Base-by-base conservation (phyloP, 2,113 vertebrate genomes). In the Corapipo altera region DNA sequence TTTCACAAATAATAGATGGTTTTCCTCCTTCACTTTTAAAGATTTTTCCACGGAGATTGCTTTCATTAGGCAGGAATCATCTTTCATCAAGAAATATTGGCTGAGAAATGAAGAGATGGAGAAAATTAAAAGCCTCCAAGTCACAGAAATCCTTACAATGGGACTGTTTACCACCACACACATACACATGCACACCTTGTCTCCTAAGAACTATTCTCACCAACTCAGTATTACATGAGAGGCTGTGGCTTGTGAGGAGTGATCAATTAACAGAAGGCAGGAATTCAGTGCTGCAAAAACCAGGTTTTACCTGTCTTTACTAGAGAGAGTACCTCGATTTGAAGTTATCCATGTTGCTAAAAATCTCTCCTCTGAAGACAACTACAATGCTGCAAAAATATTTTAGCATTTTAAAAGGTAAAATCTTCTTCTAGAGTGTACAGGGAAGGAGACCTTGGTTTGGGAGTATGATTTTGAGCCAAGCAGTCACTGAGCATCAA, bases 71-170 rank as follows among this genome's bases (percentile, higher is more conserved):
- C 20, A 59, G 69, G 28, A 61, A 48, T 74, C 39, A 35, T 33
- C 43, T 24, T 80, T 33, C 21, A 64, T 77, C 51, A 55, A 39
- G 85, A 88, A 80, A 58, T 43, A 43, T 3, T 71, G 58, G 5
- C 64, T 88, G 71, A 88, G 30, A 91, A 89, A 93, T 73, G 9
- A 89, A 46, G 62, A 96, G 78, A 55, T 4, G 7, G n/a, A 85
- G 54, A 76, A 89, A 93, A 54, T 66, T 10, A 89, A 89, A 82
- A 91, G 35, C 22, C 46, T 86, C 28, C 30, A 58, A 80, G 48
- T 71, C 52, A 72, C 37, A 37, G 43, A 90, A 94, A 79, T 85
- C 21, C 35, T 74, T 80, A 30, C 79, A 74, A 58, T 14, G 14
- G 46, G 21, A 55, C 18, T 70, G 7, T 37, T 69, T 57, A 69